Evolutionary conservation across 2,797 vertebrate species (phyloP), one percentile per base, ranked within the genome.

Genomic region (Enteromius paludinosus): DNA sequence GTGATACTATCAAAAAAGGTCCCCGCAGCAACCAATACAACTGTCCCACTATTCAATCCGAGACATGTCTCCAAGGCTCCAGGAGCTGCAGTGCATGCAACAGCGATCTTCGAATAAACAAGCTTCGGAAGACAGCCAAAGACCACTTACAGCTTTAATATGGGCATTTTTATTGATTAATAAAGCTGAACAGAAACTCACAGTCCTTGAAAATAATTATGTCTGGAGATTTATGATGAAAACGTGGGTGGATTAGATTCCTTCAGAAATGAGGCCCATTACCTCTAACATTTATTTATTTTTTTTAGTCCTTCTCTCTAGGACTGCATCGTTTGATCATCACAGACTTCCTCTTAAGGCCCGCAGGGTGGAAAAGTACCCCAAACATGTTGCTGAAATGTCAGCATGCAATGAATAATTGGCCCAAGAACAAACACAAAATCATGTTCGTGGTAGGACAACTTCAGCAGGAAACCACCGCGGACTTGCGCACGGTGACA

Each of bases 111-210:
- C 20, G 70, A 83, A 76, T 65, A 83, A 81, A 75, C 15, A 62
- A 79, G 47, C 18, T 38, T 23, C 82, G 81, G 83, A 86, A 86
- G 75, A 81, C 45, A 84, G 78, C 85, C 85, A 83, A 83, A 82
- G 82, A 72, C 65, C n/a, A 77, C 78, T 81, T 71, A 56, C 38
- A 72, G 76, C 41, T 59, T 65, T 79, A 68, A 72, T 80, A 81
- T 69, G 52, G 20, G 52, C 35, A 78, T 70, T 56, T 83, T 83
- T 83, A 83, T 83, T 83, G 81, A 83, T 70, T 77, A 83, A 77
- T 83, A 77, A 83, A 83, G 41, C 65, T 47, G 35, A 70, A 70
- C 73, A 59, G 73, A 77, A 45, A 41, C 65, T 70, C 41, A 11
- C 12, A 83, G 74, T 70, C 81, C 73, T 83, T 83, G 65, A 62